Evolutionary conservation across 2,888 invertebrate species (phyloP), one percentile per base, ranked within the genome.

Genomic region (Aphidius colemani): DNA sequence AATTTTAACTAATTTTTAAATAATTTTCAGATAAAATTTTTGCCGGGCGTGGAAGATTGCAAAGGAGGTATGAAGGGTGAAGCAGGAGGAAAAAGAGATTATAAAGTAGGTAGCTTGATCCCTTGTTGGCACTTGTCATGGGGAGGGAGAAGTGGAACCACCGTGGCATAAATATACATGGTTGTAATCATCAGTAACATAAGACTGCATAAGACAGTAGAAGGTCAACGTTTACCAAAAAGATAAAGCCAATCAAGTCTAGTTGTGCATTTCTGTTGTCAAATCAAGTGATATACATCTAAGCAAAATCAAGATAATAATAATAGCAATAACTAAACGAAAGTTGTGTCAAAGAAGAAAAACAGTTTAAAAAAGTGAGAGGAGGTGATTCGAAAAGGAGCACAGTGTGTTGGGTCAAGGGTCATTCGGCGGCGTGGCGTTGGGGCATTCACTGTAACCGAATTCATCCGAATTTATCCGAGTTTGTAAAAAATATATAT

Each of bases 301-400:
- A 30, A 30, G 5, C 30, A 30, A 30, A 30, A 30, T 5, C 3
- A 5, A 30, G 0, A 30, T 30, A 30, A 30, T 30, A 30, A 30
- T 30, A 30, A 30, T 2, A 30, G 5, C 3, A 30, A 30, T 18
- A 18, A 2, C 13, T 18, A 18, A 30, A 30, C 30, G 5, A 30
- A 30, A 30, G n/a, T 39, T 5, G 40, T 7, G 40, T 3, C 2
- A 39, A 40, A 48, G 62, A 51, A 58, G 59, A 48, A 58, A 53
- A 57, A 48, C 55, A 63, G n/a, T n/a, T n/a, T n/a, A 64, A 53
- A 56, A 59, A 61, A 66, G 64, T 63, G 70, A 68, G 63, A 60
- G 65, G 70, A 71, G 70, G 57, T 61, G 67, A 70, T 70, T 70
- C 70, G 5, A 30, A 30, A 30, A 30, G 30, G 30, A 30, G 30